Evolutionary conservation across 2,113 vertebrate species (phyloP), one percentile per base, ranked within the genome.

Genomic region (Epinephelus fuscoguttatus): DNA sequence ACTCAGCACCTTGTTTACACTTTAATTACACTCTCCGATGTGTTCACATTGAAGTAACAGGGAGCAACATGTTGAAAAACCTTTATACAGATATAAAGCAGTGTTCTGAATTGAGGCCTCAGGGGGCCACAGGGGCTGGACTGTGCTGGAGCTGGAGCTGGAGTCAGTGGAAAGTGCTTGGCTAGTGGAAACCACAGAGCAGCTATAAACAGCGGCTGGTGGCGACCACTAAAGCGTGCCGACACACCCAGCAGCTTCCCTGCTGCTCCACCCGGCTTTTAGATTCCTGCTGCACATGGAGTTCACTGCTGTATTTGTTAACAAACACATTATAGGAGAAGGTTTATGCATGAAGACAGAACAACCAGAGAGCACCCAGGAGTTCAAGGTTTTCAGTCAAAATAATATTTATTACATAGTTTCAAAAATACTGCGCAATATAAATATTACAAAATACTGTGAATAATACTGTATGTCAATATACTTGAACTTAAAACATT

Each of bases 371-470:
- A 40, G 4, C 42, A 60, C 21, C 11, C 56, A 5, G 33, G 17
- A 45, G 37, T 27, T 19, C 42, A 62, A 52, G 0, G 15, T 37
- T 61, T 82, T 78, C 79, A 83, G 88, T 81, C 73, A 78, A 84
- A 88, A 88, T 83, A 82, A 71, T 61, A 71, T 93, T 92, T 93
- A 94, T 94, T 93, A 64, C 61, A 82, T 62, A 74, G 80, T 21
- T 88, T 83, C 67, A 82, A 85, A 89, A 89, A 92, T 81, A 92
- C 86, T 84, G 88, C 14, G 70, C 68, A 70, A 92, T 92, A 94
- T 93, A 95, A 93, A 94, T 94, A 94, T 94, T 25, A 93, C 63
- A 93, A 89, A 93, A 88, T n/a, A 70, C 68, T 40, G 33, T n/a
- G 68, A 93, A 89, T 88, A 84, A 67, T 86, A 69, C 33, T 33